phyloP scores from a whole-genome alignment of 2,888 invertebrate genomes.

The Formica aserva region DNA sequence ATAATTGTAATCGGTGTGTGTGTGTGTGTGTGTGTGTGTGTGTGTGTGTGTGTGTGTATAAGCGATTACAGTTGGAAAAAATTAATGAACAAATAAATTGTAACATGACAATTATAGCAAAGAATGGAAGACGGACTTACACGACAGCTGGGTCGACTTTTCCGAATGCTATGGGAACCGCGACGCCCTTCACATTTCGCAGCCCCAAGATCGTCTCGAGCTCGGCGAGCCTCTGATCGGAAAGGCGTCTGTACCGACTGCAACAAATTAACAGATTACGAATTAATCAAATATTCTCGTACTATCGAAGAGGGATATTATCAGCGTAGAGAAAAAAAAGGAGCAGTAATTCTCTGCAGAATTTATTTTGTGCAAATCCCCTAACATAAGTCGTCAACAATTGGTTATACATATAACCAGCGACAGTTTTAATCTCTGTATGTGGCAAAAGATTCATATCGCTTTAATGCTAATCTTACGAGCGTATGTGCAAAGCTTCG shows the following conservation, averaged over 20 bases:
- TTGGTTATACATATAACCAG: not conserved
- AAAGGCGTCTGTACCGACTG: slow-evolving; percentile 87
- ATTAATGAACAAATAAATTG: not conserved
- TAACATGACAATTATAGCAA: not conserved
- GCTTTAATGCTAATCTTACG: slow-evolving; percentile 61
- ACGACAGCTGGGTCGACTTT: slow-evolving; percentile 87
- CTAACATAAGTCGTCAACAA: not conserved
- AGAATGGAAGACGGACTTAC: slow-evolving; percentile 84
- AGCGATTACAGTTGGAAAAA: not conserved
- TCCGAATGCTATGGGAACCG: slow-evolving; percentile 87
- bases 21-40: too few species aligned
- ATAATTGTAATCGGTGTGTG: too few species aligned
- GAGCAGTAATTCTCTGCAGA: not conserved
- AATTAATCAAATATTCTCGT: not conserved
- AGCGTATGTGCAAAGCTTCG: slow-evolving; percentile 47
- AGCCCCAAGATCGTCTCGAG: slow-evolving; percentile 87
- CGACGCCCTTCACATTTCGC: slow-evolving; percentile 86
- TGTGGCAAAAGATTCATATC: not conserved
- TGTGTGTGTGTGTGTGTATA: not conserved
- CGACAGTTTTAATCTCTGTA: not conserved
- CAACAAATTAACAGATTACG: slow-evolving; percentile 43
- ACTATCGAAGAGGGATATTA: not conserved
- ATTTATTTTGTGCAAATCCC: not conserved
- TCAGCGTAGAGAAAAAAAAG: not conserved
- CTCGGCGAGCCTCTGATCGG: slow-evolving; percentile 88